Base-by-base conservation (phyloP, 2,888 invertebrate species). In the Euphydryas editha region DNA sequence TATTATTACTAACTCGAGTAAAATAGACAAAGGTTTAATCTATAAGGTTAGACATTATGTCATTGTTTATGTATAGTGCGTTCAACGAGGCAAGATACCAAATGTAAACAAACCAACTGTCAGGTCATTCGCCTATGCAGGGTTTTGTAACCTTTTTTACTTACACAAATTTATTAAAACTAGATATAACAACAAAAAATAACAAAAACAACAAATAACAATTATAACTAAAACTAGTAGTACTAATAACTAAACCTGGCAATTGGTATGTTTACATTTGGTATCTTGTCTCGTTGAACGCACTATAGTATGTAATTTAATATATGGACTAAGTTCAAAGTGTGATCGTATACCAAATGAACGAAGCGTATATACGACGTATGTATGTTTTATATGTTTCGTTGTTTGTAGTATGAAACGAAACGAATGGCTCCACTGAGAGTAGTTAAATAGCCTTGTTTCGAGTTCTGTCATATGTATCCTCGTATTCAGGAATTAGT, bases 391-490 rank as follows among this genome's bases (percentile, higher is more conserved):
- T 73, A 75, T 75, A 75, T 71, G 72, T 71, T 72, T 71, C 70
- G 71, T 72, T 67, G 68, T 71, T 69, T 42, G 58, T 63, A 63
- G 72, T 73, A 72, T 68, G 73, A 75, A 75, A 75, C 75, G 72
- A 69, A 69, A 73, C 64, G 70, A 73, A 75, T 67, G 68, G 72
- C 73, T 70, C 75, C 75, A 64, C 66, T 55, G 75, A 73, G 76
- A 68, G 72, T 68, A 71, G 74, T 78, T 77, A 80, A 79, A 74
- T 76, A 75, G 74, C 69, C 69, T 64, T 74, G 69, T 73, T 69
- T 69, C 71, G 73, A 65, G 71, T 72, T 77, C 76, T 69, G 74
- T 74, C 69, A 74, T 78, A 75, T 76, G 75, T 78, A 75, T 76
- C 75, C 13, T 20, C 13, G 21, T 47, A 20, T 79, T 79, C 76